Conservation (phyloP, 2,888 invertebrate genomes). For the Spialia ferax region DNA sequence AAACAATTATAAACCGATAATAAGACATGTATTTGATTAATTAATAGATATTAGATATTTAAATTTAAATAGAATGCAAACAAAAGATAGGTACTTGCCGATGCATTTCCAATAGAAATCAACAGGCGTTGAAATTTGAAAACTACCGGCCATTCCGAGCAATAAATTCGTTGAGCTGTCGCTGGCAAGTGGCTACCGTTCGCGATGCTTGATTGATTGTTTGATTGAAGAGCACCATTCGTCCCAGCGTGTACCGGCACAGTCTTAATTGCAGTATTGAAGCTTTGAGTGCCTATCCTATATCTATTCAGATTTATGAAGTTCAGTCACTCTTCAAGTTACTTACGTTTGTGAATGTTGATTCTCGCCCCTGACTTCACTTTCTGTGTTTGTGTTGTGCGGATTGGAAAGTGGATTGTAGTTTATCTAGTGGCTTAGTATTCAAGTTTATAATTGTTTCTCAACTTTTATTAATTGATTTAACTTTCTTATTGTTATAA, state of each 20-base stretch:
- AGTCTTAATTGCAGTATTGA: slow-evolving; percentile 80
- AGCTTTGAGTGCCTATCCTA: slow-evolving; percentile 43
- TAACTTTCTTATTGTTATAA: too few relatives aligned
- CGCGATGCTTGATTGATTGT: slow-evolving; percentile 85
- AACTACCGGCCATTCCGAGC: slow-evolving; percentile 76
- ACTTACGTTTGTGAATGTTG: slow-evolving; percentile 38
- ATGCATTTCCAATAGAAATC: slow-evolving; percentile 55
- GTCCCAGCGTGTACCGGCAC: slow-evolving; percentile 76
- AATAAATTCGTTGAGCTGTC: slow-evolving; percentile 84
- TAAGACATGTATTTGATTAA: too few relatives aligned
- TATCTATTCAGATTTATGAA: slow-evolving; percentile 48
- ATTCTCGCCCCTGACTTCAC: slow-evolving; percentile 4
- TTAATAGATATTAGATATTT: too few relatives aligned
- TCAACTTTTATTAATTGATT: too few relatives aligned
- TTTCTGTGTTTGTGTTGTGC: not conserved
- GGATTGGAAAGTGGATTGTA: not conserved
- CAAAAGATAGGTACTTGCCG: not conserved
- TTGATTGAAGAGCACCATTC: slow-evolving; percentile 85
- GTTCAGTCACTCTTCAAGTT: not conserved
- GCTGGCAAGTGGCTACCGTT: slow-evolving; percentile 81
- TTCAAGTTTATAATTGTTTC: too few relatives aligned
- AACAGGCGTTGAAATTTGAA: slow-evolving; percentile 82
- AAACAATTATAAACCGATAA: too few relatives aligned
- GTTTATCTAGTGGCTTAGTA: not conserved
- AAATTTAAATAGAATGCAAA: too few relatives aligned